A percentile compares a stretch with the other conserved stretches of the same genome.
These are phyloP conservation scores for Nannospalax galili DNA, from an alignment of 2,113 vertebrate species.

Conservation along the genomic window DNA sequence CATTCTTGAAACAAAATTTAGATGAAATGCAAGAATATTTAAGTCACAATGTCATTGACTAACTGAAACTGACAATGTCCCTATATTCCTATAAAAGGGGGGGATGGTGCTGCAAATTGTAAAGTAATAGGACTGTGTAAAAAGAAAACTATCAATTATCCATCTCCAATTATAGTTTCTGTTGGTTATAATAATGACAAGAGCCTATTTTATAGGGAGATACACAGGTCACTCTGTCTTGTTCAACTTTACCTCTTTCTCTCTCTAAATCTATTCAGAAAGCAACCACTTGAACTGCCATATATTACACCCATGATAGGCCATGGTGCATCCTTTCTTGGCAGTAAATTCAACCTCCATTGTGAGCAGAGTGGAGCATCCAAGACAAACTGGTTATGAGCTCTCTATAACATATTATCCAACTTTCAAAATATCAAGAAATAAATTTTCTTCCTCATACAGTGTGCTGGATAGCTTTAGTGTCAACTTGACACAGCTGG, in stretches of 20 bases:
- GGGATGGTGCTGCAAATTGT: no score
- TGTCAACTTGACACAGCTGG: no score
- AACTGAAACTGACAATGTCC: constrained; percentile 7
- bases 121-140: no score
- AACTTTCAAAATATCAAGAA: constrained; percentile 43
- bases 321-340: no score
- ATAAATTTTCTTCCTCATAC: constrained; percentile 1
- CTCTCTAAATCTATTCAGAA: not conserved
- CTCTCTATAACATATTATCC: not conserved
- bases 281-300: not conserved
- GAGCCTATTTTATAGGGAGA: not conserved
- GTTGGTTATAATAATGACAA: not conserved
- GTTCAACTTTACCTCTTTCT: not conserved
- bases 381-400: not conserved
- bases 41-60: not conserved
- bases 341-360: not conserved
- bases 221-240: not conserved
- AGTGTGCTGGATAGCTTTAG: no score
- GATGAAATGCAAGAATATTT: constrained; percentile 9
- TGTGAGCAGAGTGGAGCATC: not conserved
- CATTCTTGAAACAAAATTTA: constrained; percentile 17
- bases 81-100: constrained; percentile 20
- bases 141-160: not conserved
- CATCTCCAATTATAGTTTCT: not conserved
- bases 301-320: not conserved